Evolutionary conservation across 2,888 invertebrate genomes (phyloP).

Genomic region (Strigamia crassipes): DNA sequence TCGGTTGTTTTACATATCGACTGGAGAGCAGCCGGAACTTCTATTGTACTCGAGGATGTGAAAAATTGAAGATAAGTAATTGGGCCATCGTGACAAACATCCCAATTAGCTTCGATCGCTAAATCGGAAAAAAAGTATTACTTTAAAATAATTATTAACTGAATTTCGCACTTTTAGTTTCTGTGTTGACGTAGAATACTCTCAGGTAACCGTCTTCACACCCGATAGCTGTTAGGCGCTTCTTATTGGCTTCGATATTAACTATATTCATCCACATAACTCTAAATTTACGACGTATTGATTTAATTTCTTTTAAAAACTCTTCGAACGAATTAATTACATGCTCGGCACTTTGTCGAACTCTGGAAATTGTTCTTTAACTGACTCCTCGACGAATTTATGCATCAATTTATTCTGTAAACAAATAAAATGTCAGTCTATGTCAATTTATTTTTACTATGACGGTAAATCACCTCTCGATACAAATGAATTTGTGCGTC

Average conservation of each 20-base stretch:
- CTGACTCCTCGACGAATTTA: constrained; percentile 65
- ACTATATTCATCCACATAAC: constrained; percentile 56
- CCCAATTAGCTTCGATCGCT: constrained; percentile 63
- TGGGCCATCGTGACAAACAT: constrained; percentile 63
- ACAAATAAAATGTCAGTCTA: background rate
- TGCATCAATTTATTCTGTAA: constrained; percentile 64
- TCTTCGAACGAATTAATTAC: constrained; percentile 60
- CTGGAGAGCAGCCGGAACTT: constrained; percentile 53
- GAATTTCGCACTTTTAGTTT: constrained; percentile 50
- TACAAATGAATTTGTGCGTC: constrained; percentile 70
- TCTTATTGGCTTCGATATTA: constrained; percentile 56
- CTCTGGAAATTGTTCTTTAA: constrained; percentile 68
- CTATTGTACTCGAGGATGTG: constrained; percentile 53
- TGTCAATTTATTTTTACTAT: background rate
- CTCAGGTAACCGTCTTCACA: constrained; percentile 68
- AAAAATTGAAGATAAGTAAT: constrained; percentile 66
- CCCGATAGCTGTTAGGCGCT: constrained; percentile 66
- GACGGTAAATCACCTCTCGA: constrained; percentile 59
- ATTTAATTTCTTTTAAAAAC: background rate
- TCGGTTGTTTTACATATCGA: constrained; percentile 47
- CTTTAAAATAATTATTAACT: background rate
- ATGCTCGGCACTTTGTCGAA: constrained; percentile 63
- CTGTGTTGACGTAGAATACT: constrained; percentile 62
- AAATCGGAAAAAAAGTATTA: constrained; percentile 48
- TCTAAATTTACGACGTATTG: constrained; percentile 50